Base-by-base conservation (phyloP, 2,888 invertebrate genomes). In the Athalia cordata region DNA sequence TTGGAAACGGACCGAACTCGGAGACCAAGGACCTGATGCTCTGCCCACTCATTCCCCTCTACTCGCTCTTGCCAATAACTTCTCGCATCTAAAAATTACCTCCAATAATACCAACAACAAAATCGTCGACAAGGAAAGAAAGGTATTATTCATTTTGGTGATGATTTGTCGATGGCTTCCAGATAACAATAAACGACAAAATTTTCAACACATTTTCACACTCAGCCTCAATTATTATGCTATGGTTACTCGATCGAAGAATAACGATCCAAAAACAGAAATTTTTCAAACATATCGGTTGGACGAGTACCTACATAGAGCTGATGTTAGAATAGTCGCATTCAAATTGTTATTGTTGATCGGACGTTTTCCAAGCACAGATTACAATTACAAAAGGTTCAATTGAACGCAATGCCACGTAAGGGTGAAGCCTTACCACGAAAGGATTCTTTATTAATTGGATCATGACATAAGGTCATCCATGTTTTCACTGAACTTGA, bases 1-100 rank as follows among this genome's bases (percentile, higher is more conserved):
- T 90, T 95, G 94, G 94, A 94, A 95, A 89, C 92, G 93, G 82
- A 95, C 95, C 80, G 94, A 94, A 83, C 90, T 94, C 79, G 93
- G 94, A 78, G 94, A 93, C 83, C 92, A 93, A 85, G 93, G 94
- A 80, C 93, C 94, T 78, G 94, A 94, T 84, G 92, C 93, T 84
- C 90, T 95, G 85, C 94, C 94, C 81, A 95, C 95, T 11, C 93
- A 95, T 90, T 92, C 92, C 83, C 93, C 95, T 81, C 93, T 95
- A 76, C 91, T 95, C 79, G 93, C 93, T 83, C 91, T 95, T 83
- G 93, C 94, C 81, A 93, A 93, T 87, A 93, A 93, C 88, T 91
- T 94, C 84, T 90, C 92, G 80, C 92, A 93, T 82, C 89, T 94
- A 83, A 93, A 92, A 86, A 89, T 93, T 79, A 92, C 91, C 81